Evolutionary conservation across 2,888 invertebrate genomes (phyloP).

Genomic region (Cryptocheilus praepositus): DNA sequence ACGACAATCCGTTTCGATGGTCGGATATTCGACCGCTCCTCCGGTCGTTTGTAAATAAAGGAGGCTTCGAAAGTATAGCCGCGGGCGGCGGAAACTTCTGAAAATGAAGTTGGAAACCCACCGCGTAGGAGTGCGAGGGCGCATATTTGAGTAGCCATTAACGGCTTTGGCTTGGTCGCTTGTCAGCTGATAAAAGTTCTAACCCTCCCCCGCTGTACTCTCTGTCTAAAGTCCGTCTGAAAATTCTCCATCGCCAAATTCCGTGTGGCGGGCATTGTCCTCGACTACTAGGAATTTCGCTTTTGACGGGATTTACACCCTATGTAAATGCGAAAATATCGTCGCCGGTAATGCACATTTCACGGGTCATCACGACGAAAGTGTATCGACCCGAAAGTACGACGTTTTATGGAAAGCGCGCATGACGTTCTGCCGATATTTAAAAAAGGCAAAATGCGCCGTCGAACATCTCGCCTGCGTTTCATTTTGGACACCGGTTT

Average conservation of each 20-base stretch:
- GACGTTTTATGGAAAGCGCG: no score
- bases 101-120: slow-evolving; percentile 64
- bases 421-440: no score
- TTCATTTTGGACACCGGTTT: no score
- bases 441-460: no score
- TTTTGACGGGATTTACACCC: slow-evolving; percentile 20
- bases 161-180: slow-evolving; percentile 64
- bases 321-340: no score
- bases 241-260: slow-evolving; percentile 46
- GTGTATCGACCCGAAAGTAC: no score
- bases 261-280: slow-evolving; percentile 42
- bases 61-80: slow-evolving; percentile 50
- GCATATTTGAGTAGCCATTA: slow-evolving; percentile 69
- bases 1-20: slow-evolving; percentile 19
- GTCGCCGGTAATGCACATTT: no score
- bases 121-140: slow-evolving; percentile 48
- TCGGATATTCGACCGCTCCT: slow-evolving; percentile 27
- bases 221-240: slow-evolving; percentile 29
- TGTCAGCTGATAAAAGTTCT: slow-evolving; percentile 63
- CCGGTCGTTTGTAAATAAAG: slow-evolving; percentile 53
- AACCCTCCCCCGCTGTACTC: slow-evolving; percentile 11
- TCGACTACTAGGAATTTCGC: slow-evolving; percentile 39
- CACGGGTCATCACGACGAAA: no score
- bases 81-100: slow-evolving; percentile 54
- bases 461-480: no score